A percentile compares a stretch with the other conserved stretches of the same genome.
phyloP scores from a whole-genome alignment of 2,888 invertebrate genomes.

The Parasteatoda lunata region DNA sequence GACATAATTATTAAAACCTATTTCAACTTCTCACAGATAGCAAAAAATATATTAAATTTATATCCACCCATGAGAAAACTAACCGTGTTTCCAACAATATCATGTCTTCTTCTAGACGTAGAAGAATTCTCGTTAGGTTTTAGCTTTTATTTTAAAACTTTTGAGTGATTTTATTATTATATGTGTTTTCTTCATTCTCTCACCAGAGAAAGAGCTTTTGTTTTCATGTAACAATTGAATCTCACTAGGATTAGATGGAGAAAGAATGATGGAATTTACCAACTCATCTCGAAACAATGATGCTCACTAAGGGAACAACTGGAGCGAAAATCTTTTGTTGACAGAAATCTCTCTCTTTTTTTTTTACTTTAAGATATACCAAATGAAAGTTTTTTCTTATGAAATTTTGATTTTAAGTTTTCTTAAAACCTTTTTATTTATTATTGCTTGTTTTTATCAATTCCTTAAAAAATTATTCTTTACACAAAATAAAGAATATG shows the following conservation, averaged over 20 bases:
- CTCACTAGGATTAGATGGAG: slow-evolving; percentile 10
- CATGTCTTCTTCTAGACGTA: no score
- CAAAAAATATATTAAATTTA: no score
- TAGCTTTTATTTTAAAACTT: neutral
- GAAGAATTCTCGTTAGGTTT: no score
- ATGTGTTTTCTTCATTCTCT: neutral
- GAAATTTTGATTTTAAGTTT: neutral
- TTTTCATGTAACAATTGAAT: slow-evolving; percentile 46
- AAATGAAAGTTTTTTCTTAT: slow-evolving; percentile 49
- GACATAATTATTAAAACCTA: no score
- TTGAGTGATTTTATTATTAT: neutral
- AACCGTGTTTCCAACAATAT: no score
- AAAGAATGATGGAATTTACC: slow-evolving; percentile 59
- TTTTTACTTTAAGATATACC: slow-evolving; percentile 24
- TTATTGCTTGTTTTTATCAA: slow-evolving; percentile 7
- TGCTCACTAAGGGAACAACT: slow-evolving; percentile 44
- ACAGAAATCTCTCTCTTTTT: slow-evolving; percentile 44
- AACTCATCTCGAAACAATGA: slow-evolving; percentile 64
- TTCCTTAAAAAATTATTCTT: neutral
- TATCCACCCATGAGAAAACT: no score
- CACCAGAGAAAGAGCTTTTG: slow-evolving; percentile 23
- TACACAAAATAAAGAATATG: neutral
- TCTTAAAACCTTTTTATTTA: slow-evolving; percentile 9
- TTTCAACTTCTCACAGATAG: no score
- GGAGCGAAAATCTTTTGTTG: slow-evolving; percentile 55